Conservation (phyloP, 2,888 invertebrate genomes). For the Archips xylosteana region DNA sequence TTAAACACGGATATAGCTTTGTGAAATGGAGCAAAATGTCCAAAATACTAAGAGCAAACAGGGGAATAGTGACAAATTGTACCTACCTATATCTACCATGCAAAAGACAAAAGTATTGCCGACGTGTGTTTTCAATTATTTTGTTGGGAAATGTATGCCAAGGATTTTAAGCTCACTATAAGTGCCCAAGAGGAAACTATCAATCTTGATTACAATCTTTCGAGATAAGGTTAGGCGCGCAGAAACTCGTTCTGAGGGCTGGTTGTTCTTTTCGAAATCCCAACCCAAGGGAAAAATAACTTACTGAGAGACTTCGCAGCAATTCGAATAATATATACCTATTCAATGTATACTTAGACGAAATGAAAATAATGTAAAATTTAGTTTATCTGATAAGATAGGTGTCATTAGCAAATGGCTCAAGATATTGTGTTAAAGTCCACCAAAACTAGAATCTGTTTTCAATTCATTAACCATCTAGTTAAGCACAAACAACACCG, state of each 20-base stretch:
- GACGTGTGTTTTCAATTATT: not conserved
- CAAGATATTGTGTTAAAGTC: not conserved
- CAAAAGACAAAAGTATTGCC: not conserved
- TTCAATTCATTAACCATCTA: constrained; percentile 63
- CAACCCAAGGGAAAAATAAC: constrained; percentile 19
- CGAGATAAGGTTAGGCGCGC: constrained; percentile 52
- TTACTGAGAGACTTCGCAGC: too few species aligned
- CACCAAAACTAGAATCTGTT: not conserved
- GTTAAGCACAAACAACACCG: constrained; percentile 71
- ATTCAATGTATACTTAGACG: too few species aligned
- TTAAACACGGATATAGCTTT: too few species aligned
- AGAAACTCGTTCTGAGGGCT: constrained; percentile 52
- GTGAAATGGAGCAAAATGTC: too few species aligned
- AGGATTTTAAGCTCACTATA: constrained; percentile 22
- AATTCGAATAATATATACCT: too few species aligned
- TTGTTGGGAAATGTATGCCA: constrained; percentile 6
- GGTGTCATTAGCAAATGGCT: not conserved
- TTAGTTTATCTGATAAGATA: not conserved
- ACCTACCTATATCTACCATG: not conserved
- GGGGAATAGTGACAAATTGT: too few species aligned
- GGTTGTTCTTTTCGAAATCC: constrained; percentile 42
- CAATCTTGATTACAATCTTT: constrained; percentile 63
- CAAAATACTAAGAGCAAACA: too few species aligned
- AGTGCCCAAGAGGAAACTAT: constrained; percentile 55
- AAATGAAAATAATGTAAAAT: not conserved